Base-by-base conservation (phyloP, 2,113 vertebrate genomes). In the Ammodytes marinus region DNA sequence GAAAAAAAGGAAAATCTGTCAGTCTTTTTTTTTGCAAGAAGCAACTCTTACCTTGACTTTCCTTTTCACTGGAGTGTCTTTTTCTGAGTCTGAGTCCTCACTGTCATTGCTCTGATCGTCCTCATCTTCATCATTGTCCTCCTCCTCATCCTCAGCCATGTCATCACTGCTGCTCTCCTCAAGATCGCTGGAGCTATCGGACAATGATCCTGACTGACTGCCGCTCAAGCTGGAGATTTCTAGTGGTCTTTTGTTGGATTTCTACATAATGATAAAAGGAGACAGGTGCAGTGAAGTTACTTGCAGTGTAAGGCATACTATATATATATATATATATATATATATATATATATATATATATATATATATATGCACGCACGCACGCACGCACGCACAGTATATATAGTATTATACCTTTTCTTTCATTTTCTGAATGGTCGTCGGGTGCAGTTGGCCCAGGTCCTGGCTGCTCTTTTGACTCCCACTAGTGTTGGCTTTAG, bases 211-310 rank as follows among this genome's bases (percentile, higher is more conserved):
- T 0, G 97, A 98, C 79, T 97, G 97, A 89, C 96, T 98, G 88
- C 97, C 96, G 0, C 96, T 98, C 88, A 96, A 96, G 93, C 97
- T 97, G 46, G 96, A 97, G 89, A 95, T 96, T 89, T 97, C 97
- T 83, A 95, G 57, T 27, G 93, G 50, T 93, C 96, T 97, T 87
- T 96, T 97, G 75, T 94, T 95, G 85, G 94, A 93, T 83, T 97
- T 96, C 96, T 97, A 69, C 61, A 84, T 13, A 43, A 59, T 8
- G 69, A 79, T 12, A 37, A 63, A 82, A 52, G 19, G 3, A 19
- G 3, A 10, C 9, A 5, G 63, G 17, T 47, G 5, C 60, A 40
- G 37, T 42, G 37, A 13, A 15, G 27, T 45, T 45, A 47, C 12
- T 73, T 45, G 6, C 1, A 60, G 39, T 37, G 57, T 58, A 57